Base-by-base conservation (phyloP, 2,797 vertebrate genomes). In the Rachycentron canadum region DNA sequence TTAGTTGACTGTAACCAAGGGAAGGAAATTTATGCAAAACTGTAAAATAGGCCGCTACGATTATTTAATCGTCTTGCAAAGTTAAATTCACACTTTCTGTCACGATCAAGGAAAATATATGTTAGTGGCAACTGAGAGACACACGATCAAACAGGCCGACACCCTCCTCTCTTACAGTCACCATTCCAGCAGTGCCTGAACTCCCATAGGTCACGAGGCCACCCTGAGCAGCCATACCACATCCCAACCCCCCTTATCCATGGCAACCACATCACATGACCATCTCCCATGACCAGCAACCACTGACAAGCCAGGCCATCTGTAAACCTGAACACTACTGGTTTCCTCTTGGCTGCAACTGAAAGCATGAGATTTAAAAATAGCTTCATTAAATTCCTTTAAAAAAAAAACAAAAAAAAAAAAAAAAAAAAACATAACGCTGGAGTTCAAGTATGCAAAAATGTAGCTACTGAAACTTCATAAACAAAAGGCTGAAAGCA, bases 221-320 rank as follows among this genome's bases (percentile, higher is more conserved):
- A 91, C 82, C 71, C 64, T n/a, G 73, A 88, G 77, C 77, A 82
- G 78, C 88, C 88, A 89, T 88, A 85, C 86, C 90, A 89, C 85
- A 88, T 87, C 92, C 86, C 88, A 86, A 83, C 87, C 89, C 88
- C 88, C 80, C 71, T 79, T 85, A 91, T 86, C 90, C 89, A 92
- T 91, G 85, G 88, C 88, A 93, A 93, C 93, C 80, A 81, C 86
- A 82, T 92, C 93, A 90, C 88, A 93, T 92, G 92, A 92, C 87
- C 73, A 32, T 72, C 90, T 89, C 89, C 76, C 85, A 86, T 91
- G 88, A 92, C 81, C 69, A 36, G 78, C 79, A 76, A 82, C 79
- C 76, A 76, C 73, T 53, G 79, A 86, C 85, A 70, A 82, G 79
- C 76, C 1, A 13, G 56, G 38, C 45, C 66, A 69, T 88, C 83